A percentile compares a stretch with the other conserved stretches of the same genome.
These are phyloP conservation scores for Tetrax tetrax DNA, from an alignment of 2,113 vertebrate species.

Conservation along the genomic window DNA sequence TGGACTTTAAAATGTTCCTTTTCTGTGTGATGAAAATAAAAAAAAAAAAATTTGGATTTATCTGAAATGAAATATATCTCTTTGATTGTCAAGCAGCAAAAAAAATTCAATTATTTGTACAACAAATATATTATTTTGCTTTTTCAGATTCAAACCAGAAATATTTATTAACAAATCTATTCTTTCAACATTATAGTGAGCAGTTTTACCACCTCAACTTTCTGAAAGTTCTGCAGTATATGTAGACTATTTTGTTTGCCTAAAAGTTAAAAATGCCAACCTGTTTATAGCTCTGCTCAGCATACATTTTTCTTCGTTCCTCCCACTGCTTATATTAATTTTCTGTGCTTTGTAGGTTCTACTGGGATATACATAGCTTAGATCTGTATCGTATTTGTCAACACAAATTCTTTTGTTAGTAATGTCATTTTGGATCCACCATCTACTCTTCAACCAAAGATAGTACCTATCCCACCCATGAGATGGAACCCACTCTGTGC, in stretches of 20 bases:
- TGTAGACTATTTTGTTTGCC: not conserved
- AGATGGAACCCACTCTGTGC: not conserved
- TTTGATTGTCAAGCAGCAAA: not conserved
- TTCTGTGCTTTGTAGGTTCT: not conserved
- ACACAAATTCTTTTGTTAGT: not conserved
- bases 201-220: not conserved
- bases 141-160: not conserved
- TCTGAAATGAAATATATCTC: not conserved
- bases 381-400: not conserved
- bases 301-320: not conserved
- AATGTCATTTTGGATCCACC: not conserved
- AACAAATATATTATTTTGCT: not conserved
- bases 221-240: not conserved
- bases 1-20: not conserved
- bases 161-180: not conserved
- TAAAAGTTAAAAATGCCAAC: not conserved
- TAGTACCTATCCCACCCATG: not conserved
- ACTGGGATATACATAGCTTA: not conserved
- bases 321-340: not conserved
- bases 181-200: not conserved
- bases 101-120: not conserved
- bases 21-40: not conserved
- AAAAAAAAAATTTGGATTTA: not conserved
- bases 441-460: not conserved
- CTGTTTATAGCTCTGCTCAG: not conserved